These are phyloP conservation scores for Tapera naevia DNA, from an alignment of 2,797 vertebrate species.

Conservation along the genomic window DNA sequence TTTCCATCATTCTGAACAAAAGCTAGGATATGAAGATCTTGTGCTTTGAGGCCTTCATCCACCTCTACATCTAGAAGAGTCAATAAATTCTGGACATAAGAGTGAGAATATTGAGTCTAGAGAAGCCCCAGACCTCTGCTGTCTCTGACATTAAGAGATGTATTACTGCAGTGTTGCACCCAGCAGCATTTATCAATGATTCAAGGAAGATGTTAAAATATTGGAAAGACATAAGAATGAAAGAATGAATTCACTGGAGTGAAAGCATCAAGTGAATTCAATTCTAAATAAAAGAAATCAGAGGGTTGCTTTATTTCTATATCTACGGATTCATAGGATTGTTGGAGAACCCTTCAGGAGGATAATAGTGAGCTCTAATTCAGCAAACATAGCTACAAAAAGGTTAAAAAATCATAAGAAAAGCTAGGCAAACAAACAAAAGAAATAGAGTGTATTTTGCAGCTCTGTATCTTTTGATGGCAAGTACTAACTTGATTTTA, in stretches of 20 bases:
- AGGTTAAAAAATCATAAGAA: background rate
- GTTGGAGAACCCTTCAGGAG: background rate
- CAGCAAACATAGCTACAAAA: background rate
- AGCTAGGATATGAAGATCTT: background rate
- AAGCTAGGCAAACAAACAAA: background rate
- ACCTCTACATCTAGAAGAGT: background rate
- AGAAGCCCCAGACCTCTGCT: background rate
- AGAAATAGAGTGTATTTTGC: background rate
- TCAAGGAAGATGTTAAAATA: background rate
- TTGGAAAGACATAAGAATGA: background rate
- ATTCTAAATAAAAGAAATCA: background rate
- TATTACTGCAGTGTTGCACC: background rate
- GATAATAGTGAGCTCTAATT: background rate
- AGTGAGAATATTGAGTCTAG: background rate
- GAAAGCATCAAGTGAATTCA: background rate
- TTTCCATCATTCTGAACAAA: background rate
- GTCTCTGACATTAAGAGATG: background rate
- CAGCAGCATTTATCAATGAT: background rate
- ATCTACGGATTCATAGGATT: background rate
- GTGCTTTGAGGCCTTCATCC: background rate
- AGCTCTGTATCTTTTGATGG: background rate
- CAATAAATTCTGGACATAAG: background rate
- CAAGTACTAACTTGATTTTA: background rate
- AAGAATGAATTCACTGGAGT: background rate
- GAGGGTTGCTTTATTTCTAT: background rate